Evolutionary conservation across 2,888 invertebrate genomes (phyloP).

Genomic region (Sinohyriopsis cumingii): DNA sequence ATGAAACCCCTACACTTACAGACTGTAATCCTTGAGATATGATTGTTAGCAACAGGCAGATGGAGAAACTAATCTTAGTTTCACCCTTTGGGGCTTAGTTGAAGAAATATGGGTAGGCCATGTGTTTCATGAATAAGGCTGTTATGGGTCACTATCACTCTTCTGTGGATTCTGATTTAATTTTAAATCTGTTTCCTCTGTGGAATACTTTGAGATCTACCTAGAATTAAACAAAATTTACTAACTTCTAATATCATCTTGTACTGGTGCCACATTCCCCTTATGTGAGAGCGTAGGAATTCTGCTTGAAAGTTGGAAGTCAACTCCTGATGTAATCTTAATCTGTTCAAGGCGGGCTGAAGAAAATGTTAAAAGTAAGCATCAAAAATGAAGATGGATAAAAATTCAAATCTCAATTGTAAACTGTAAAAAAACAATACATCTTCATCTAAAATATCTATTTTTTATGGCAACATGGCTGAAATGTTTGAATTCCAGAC

Average conservation of each 20-base stretch:
- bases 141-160: too few relatives aligned
- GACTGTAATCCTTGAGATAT: too few relatives aligned
- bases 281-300: conserved; percentile 60
- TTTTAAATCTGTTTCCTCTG: neutral
- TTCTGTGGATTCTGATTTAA: neutral
- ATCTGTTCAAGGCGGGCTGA: conserved; percentile 62
- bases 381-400: neutral
- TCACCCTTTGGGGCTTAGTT: too few relatives aligned
- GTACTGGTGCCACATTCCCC: conserved; percentile 47
- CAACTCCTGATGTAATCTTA: conserved; percentile 54
- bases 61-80: too few relatives aligned
- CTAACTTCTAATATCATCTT: conserved; percentile 47
- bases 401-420: neutral
- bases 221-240: neutral
- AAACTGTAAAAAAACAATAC: neutral
- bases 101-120: too few relatives aligned
- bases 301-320: conserved; percentile 45
- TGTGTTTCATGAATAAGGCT: too few relatives aligned
- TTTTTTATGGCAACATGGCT: too few relatives aligned
- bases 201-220: too few relatives aligned
- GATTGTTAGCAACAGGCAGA: too few relatives aligned
- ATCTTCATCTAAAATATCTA: neutral
- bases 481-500: too few relatives aligned
- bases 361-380: conserved; percentile 10
- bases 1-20: too few relatives aligned